These are phyloP conservation scores for Myiotriccus ornatus DNA, from an alignment of 2,797 vertebrate genomes.

Conservation along the genomic window DNA sequence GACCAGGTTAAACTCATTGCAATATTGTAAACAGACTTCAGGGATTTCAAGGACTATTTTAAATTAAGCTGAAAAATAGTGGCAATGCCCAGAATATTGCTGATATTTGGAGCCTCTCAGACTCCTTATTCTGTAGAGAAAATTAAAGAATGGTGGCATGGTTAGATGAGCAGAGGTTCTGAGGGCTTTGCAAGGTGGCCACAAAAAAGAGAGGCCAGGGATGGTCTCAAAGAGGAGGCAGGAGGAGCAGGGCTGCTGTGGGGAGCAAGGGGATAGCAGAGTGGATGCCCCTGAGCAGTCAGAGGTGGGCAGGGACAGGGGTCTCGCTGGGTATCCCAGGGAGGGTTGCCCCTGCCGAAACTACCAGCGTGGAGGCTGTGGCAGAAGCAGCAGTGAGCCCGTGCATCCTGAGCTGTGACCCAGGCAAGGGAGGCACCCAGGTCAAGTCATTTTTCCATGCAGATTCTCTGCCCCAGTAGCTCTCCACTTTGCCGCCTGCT, in stretches of 20 bases:
- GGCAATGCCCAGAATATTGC: neutral
- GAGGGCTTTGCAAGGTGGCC: neutral
- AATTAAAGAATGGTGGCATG: neutral
- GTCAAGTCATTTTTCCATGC: neutral
- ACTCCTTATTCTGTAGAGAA: neutral
- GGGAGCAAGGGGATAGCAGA: neutral
- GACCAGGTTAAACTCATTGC: neutral
- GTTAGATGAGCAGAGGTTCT: neutral
- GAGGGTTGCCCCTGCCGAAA: neutral
- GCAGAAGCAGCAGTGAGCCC: neutral
- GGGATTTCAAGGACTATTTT: neutral
- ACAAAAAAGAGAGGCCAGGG: neutral
- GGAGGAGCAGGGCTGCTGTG: neutral
- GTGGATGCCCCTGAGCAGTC: neutral
- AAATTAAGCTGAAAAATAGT: neutral
- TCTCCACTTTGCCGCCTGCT: neutral
- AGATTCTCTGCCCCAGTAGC: neutral
- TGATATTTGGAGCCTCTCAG: neutral
- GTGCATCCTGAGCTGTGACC: neutral
- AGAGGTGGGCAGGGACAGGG: neutral
- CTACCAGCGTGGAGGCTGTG: neutral
- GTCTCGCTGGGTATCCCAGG: neutral
- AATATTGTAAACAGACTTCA: neutral
- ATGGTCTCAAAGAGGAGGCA: neutral
- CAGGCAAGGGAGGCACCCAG: neutral